Conservation (phyloP, 2,113 vertebrate genomes). For the Lates calcarifer region DNA sequence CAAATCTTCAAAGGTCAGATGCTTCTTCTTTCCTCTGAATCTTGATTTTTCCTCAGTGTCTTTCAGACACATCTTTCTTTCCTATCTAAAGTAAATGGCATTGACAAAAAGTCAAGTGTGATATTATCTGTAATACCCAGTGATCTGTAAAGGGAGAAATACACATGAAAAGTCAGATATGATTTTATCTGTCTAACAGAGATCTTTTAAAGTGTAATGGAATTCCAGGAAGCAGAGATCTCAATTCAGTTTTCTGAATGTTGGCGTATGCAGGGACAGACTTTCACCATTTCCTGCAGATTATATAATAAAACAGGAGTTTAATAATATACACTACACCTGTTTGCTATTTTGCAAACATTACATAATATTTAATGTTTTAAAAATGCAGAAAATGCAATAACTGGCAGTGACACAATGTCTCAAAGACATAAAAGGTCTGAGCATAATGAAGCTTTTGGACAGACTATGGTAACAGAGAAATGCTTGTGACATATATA, state of each 20-base stretch:
- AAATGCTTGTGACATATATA: no score
- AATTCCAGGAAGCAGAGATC: neutral
- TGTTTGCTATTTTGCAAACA: no score
- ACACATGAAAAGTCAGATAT: constrained; percentile 18
- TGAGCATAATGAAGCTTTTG: no score
- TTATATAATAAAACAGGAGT: no score
- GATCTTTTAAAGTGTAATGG: neutral
- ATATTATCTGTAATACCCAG: constrained; percentile 25
- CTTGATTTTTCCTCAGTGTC: neutral
- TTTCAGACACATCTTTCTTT: neutral
- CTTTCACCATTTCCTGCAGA: no score
- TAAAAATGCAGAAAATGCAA: no score
- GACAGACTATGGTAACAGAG: no score
- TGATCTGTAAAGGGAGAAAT: neutral
- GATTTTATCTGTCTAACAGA: constrained; percentile 31
- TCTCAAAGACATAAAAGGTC: no score
- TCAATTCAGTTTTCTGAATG: neutral
- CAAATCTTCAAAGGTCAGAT: neutral
- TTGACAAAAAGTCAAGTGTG: constrained; percentile 45
- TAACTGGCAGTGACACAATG: no score
- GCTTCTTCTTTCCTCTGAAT: neutral
- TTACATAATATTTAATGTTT: no score
- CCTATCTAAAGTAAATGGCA: constrained; percentile 13
- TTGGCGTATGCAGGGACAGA: neutral
- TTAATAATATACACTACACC: no score